Evolutionary conservation across 2,797 vertebrate species (phyloP), one percentile per base, ranked within the genome.

Genomic region (Limosa lapponica): DNA sequence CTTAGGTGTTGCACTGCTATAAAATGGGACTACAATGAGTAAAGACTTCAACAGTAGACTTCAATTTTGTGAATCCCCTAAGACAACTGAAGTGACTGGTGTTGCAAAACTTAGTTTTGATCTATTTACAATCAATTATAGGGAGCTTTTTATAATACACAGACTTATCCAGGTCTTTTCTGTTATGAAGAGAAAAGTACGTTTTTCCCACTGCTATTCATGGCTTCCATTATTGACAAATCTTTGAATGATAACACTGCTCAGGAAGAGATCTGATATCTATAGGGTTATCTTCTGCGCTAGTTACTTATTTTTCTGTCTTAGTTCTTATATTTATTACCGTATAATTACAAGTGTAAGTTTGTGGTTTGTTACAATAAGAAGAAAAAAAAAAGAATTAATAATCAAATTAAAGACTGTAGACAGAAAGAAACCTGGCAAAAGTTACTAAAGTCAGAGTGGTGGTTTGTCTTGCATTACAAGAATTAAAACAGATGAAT

Each of bases 241-340:
- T 84, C 85, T 94, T 91, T 89, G 64, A 84, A 82, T 54, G 65
- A 28, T 59, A 82, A 59, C 13, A 15, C 55, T 96, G 59, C 32
- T 89, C 9, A 59, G 88, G 41, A 51, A 62, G 57, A 69, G 58
- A 49, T 61, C 41, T 65, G 48, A 2, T 69, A 10, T 37, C 62
- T 75, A 0, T 64, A 32, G 23, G 32, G 20, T 52, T 92, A 23
- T 54, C 37, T 55, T 65, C 30, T 73, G 49, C 87, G 62, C 36
- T 43, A 54, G 39, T 66, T 74, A 16, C 43, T 90, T 48, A 13
- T 54, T 82, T 73, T 79, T 65, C 22, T 59, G 10, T 79, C 39
- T n/a, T 43, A 18, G 37, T 79, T 70, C 19, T 82, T 82, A 3
- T 13, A 12, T 46, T 83, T 62, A 32, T 64, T 72, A 20, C 19